phyloP scores from a whole-genome alignment of 2,113 vertebrate genomes.

The Pachycephala philippinensis region DNA sequence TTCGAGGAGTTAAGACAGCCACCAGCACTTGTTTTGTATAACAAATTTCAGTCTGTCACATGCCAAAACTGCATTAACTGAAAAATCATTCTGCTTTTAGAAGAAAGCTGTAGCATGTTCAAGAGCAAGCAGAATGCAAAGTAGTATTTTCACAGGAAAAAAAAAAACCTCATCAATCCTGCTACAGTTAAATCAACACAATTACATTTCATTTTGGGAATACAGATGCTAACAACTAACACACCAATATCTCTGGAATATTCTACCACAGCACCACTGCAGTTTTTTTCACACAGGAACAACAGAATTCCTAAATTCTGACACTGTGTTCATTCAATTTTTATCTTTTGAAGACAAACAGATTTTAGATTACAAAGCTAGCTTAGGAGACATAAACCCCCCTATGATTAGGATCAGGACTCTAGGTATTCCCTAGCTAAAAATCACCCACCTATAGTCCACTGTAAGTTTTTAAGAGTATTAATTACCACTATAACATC shows the following conservation, averaged over 20 bases:
- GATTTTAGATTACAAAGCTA: not conserved
- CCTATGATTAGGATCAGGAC: not conserved
- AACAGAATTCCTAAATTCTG: not conserved
- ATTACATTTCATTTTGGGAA: not conserved
- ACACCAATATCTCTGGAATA: not conserved
- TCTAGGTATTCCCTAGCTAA: not conserved
- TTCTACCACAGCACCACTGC: not conserved
- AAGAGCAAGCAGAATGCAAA: not conserved
- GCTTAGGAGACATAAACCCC: not conserved
- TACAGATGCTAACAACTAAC: not conserved
- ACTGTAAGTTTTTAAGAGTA: not conserved
- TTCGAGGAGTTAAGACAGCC: not conserved
- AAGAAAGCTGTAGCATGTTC: not conserved
- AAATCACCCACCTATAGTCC: not conserved
- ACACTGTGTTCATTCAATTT: not conserved
- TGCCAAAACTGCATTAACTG: not conserved
- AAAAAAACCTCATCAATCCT: not conserved
- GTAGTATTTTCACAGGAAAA: not conserved
- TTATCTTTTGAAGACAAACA: not conserved
- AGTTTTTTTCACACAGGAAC: not conserved
- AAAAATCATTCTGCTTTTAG: not conserved
- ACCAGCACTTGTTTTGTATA: not conserved
- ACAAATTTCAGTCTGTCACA: not conserved
- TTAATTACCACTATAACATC: not conserved
- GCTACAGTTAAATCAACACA: not conserved